These are phyloP conservation scores for Xenentodon cancila DNA, from an alignment of 2,797 vertebrate genomes.

Conservation along the genomic window DNA sequence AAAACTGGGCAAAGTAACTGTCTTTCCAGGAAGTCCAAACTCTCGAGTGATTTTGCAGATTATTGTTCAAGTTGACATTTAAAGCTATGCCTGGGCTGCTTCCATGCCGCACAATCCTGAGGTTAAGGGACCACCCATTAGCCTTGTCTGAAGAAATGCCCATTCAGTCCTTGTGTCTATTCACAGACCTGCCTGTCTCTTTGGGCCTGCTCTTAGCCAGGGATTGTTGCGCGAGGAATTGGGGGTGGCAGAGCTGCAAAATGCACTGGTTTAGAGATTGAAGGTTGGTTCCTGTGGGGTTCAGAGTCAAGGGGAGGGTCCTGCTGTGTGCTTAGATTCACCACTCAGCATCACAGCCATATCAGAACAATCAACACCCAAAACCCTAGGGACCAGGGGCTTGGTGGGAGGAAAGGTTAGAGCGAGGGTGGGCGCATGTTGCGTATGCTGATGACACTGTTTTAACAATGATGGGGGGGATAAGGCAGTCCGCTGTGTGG, in stretches of 20 bases:
- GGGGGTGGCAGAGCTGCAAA: constrained; percentile 44
- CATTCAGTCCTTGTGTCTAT: constrained; percentile 74
- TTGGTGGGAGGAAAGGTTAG: constrained; percentile 67
- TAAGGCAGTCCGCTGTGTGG: constrained; percentile 72
- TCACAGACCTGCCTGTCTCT: constrained; percentile 75
- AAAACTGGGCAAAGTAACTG: constrained; percentile 54
- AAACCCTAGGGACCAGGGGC: constrained; percentile 59
- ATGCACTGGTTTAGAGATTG: constrained; percentile 48
- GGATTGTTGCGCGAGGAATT: constrained; percentile 37
- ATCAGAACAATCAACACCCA: constrained; percentile 62
- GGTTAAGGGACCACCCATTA: constrained; percentile 80
- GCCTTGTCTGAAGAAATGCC: constrained; percentile 71
- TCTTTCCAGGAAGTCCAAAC: constrained; percentile 73
- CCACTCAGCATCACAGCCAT: constrained; percentile 53
- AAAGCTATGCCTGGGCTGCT: constrained; percentile 71
- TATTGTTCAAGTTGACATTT: constrained; percentile 81
- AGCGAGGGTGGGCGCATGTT: constrained; percentile 63
- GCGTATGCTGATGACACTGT: constrained; percentile 67
- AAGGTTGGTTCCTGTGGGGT: constrained; percentile 52
- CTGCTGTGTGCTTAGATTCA: constrained; percentile 67
- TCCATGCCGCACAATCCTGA: constrained; percentile 66
- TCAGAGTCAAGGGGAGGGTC: constrained; percentile 61
- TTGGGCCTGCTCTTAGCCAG: constrained; percentile 51
- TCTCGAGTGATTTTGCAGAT: constrained; percentile 66
- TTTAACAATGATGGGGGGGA: constrained; percentile 71